Conservation (phyloP, 2,797 vertebrate genomes). For the Petrocephalus sullivani region DNA sequence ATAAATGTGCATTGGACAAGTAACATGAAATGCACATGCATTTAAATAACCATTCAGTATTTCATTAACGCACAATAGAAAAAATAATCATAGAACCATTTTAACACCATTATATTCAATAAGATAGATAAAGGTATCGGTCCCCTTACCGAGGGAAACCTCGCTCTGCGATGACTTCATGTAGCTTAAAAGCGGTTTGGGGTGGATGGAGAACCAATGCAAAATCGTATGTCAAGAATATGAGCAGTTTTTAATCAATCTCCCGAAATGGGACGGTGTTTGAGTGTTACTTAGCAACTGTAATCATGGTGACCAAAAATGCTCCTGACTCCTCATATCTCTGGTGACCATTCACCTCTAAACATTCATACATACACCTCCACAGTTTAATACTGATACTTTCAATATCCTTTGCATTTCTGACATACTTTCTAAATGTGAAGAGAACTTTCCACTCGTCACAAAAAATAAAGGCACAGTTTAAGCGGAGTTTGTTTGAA, state of each 20-base stretch:
- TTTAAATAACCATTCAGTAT: background rate
- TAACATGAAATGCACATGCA: background rate
- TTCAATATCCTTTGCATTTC: background rate
- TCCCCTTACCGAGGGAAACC: background rate
- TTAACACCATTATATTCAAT: background rate
- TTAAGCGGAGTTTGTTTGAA: background rate
- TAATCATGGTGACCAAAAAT: background rate
- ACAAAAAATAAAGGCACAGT: background rate
- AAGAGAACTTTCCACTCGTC: background rate
- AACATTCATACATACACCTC: background rate
- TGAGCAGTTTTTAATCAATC: background rate
- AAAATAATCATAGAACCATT: background rate
- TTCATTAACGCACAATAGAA: background rate
- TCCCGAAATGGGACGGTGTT: background rate
- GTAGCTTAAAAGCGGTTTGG: background rate
- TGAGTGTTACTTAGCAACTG: constrained; percentile 13
- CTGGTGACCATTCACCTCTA: background rate
- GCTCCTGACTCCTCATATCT: background rate
- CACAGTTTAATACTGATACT: background rate
- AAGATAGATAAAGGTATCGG: background rate
- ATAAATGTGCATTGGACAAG: background rate
- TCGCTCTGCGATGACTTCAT: background rate
- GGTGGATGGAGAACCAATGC: background rate
- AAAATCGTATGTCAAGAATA: background rate
- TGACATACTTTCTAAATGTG: background rate